These are phyloP conservation scores for Tautogolabrus adspersus DNA, from an alignment of 2,113 vertebrate species.

Conservation along the genomic window DNA sequence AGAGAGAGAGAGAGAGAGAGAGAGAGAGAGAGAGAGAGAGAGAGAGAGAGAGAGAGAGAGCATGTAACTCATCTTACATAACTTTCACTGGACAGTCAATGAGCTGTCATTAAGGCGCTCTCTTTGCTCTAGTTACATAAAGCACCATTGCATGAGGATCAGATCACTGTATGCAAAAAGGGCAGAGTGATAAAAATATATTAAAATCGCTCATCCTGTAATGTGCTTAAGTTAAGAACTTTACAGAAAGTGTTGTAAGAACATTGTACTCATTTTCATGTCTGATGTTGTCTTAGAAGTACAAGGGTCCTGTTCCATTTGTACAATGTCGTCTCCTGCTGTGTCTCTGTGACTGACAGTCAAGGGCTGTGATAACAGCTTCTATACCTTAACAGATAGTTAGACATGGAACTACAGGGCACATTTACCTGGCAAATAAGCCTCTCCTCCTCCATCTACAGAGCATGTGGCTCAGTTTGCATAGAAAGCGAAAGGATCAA, in stretches of 20 bases:
- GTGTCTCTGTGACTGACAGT: not conserved
- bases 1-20: too few species aligned
- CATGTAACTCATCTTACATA: too few species aligned
- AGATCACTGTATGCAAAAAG: slow-evolving; percentile 4
- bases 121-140: too few species aligned
- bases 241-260: not conserved
- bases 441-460: not conserved
- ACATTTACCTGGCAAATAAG: slow-evolving; percentile 66
- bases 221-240: not conserved
- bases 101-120: too few species aligned
- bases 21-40: too few species aligned
- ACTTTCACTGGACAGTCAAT: too few species aligned
- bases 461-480: slow-evolving; percentile 41
- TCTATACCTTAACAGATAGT: slow-evolving; percentile 1
- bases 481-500: slow-evolving; percentile 40
- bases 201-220: not conserved
- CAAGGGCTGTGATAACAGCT: not conserved
- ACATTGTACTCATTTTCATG: not conserved
- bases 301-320: not conserved
- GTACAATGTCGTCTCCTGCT: not conserved
- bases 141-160: too few species aligned
- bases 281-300: not conserved
- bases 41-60: too few species aligned
- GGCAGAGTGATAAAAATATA: not conserved
- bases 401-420: not conserved